Percentiles rank a stretch among this genome's conserved stretches.
Evolutionary conservation across 2,888 invertebrate species (phyloP).

Genomic region (Argyresthia goedartella): DNA sequence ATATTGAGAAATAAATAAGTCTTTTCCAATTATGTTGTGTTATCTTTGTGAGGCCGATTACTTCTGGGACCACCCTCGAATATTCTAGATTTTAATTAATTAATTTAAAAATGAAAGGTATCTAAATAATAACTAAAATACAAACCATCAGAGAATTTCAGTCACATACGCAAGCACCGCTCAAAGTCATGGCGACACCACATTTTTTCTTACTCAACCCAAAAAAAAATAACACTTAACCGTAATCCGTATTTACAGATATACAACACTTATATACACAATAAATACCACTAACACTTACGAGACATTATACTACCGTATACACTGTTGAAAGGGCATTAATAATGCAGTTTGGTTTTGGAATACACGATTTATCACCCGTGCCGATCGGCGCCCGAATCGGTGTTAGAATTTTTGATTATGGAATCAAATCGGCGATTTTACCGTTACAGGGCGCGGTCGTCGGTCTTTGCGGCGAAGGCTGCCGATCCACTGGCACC

Average conservation of each 20-base stretch:
- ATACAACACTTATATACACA: conserved; percentile 19
- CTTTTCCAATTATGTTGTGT: too few species aligned
- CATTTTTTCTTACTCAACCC: not conserved
- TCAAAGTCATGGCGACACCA: not conserved
- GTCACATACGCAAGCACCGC: not conserved
- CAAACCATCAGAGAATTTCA: not conserved
- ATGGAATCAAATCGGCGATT: not conserved
- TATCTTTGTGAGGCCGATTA: too few species aligned
- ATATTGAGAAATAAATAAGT: too few species aligned
- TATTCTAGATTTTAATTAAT: too few species aligned
- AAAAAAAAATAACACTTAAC: conserved; percentile 1
- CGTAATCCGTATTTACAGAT: not conserved
- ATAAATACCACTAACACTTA: conserved; percentile 21
- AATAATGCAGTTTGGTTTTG: too few species aligned
- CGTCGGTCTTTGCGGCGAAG: conserved; percentile 15
- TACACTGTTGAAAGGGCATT: conserved; percentile 18
- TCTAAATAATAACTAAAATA: not conserved
- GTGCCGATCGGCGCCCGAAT: too few species aligned
- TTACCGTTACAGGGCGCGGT: conserved; percentile 27
- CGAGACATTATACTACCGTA: conserved; percentile 21
- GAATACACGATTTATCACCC: too few species aligned
- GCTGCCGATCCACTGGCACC: conserved; percentile 49
- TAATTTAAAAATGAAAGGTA: too few species aligned
- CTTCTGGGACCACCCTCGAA: too few species aligned
- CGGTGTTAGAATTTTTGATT: too few species aligned